A percentile compares a stretch with the other conserved stretches of the same genome.
Evolutionary conservation across 2,888 invertebrate species (phyloP).

Genomic region (Acleris emargana): DNA sequence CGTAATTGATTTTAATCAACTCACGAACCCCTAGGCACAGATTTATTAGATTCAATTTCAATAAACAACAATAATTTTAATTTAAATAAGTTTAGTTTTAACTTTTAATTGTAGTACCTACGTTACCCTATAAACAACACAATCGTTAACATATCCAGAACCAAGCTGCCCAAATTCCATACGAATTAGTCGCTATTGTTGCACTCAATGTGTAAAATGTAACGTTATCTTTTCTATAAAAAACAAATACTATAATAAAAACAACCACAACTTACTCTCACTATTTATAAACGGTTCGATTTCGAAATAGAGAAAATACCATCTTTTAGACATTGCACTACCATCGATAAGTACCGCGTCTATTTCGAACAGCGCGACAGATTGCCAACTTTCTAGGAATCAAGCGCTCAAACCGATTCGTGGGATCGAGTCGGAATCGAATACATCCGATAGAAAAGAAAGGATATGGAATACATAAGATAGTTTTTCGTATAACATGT

Average conservation of each 20-base stretch:
- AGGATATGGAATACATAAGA: slow-evolving; percentile 46
- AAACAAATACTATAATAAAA: too few species aligned
- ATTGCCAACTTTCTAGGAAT: slow-evolving; percentile 48
- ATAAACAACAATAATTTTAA: too few species aligned
- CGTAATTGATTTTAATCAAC: neutral
- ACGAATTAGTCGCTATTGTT: too few species aligned
- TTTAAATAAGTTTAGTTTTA: too few species aligned
- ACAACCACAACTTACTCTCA: slow-evolving; percentile 2
- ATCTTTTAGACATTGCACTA: slow-evolving; percentile 42
- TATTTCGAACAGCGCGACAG: slow-evolving; percentile 55
- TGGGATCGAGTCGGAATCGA: slow-evolving; percentile 16
- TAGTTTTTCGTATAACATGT: slow-evolving; percentile 67
- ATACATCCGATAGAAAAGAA: slow-evolving; percentile 28
- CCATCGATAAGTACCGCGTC: slow-evolving; percentile 50
- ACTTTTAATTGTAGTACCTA: too few species aligned
- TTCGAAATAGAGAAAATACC: slow-evolving; percentile 30
- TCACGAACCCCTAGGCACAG: too few species aligned
- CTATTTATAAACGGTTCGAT: slow-evolving; percentile 18
- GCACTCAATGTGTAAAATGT: too few species aligned
- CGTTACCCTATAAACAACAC: too few species aligned
- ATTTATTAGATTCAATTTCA: too few species aligned
- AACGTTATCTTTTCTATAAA: too few species aligned
- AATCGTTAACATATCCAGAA: too few species aligned
- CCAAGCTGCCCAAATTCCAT: too few species aligned
- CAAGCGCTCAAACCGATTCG: slow-evolving; percentile 18